These are phyloP conservation scores for Habrosyne pyritoides DNA, from an alignment of 2,888 invertebrate species.

Conservation along the genomic window DNA sequence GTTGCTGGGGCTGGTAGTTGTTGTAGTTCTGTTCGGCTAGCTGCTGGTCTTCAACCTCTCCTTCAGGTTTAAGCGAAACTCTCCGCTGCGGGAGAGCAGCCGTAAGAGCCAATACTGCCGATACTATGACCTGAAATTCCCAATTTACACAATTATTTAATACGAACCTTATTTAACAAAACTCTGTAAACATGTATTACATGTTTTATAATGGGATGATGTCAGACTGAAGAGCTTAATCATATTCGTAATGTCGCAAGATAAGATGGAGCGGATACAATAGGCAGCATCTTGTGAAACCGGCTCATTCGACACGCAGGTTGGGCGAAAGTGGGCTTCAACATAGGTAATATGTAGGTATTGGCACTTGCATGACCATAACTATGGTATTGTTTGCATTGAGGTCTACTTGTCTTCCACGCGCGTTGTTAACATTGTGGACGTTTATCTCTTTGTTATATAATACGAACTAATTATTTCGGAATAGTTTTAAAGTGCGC, in stretches of 20 bases:
- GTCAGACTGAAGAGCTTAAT: conserved; percentile 76
- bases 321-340: conserved; percentile 76
- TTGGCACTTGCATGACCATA: conserved; percentile 61
- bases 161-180: conserved; percentile 5
- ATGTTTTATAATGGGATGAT: conserved; percentile 56
- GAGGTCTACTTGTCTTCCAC: conserved; percentile 53
- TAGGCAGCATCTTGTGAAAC: conserved; percentile 74
- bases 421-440: conserved; percentile 53
- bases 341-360: conserved; percentile 55
- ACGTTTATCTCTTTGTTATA: background rate
- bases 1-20: conserved; percentile 53
- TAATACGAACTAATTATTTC: background rate
- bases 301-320: conserved; percentile 71
- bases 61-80: conserved; percentile 60
- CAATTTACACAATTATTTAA: conserved; percentile 1
- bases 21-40: conserved; percentile 70
- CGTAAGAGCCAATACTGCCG: conserved; percentile 65
- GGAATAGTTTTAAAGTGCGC: background rate
- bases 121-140: conserved; percentile 65
- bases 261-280: conserved; percentile 78
- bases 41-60: conserved; percentile 58
- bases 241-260: conserved; percentile 78
- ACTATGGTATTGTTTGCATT: conserved; percentile 67
- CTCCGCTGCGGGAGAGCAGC: conserved; percentile 75
- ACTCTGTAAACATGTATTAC: conserved; percentile 11